Evolutionary conservation across 2,797 vertebrate species (phyloP).

Genomic region (Pogonophryne albipinna): DNA sequence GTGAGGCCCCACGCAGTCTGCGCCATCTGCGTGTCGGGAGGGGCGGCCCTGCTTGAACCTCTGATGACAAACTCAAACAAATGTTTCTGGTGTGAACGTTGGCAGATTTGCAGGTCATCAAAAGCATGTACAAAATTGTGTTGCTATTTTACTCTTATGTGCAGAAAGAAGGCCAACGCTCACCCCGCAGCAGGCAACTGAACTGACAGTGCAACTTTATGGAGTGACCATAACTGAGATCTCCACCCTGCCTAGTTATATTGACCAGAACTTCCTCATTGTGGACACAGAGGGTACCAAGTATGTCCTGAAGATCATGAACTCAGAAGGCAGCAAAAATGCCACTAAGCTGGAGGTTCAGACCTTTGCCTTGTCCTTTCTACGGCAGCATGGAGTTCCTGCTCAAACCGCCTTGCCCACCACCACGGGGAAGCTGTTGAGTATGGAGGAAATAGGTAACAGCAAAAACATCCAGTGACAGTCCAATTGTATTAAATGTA

Average conservation of each 20-base stretch:
- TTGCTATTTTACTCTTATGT: neutral
- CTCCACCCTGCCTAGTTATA: constrained; percentile 86
- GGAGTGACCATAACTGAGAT: constrained; percentile 77
- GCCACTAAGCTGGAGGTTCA: constrained; percentile 81
- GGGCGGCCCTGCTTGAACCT: too few relatives aligned
- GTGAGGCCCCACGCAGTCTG: too few relatives aligned
- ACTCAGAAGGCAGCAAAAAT: constrained; percentile 80
- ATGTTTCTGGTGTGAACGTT: neutral
- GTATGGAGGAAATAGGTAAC: constrained; percentile 83
- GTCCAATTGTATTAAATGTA: neutral
- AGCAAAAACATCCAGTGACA: neutral
- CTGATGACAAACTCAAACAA: too few relatives aligned
- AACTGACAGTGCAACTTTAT: constrained; percentile 79
- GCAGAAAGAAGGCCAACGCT: constrained; percentile 74
- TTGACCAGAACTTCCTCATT: constrained; percentile 89
- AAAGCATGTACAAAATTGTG: neutral
- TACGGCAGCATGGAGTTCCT: constrained; percentile 79
- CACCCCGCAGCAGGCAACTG: constrained; percentile 71
- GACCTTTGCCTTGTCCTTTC: constrained; percentile 83
- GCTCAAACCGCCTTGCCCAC: constrained; percentile 68
- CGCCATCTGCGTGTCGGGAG: too few relatives aligned
- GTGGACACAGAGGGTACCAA: constrained; percentile 49
- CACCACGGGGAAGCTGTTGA: constrained; percentile 73
- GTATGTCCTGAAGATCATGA: constrained; percentile 89
- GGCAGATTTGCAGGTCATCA: neutral